Evolutionary conservation across 2,888 invertebrate genomes (phyloP).

Genomic region (Tiliacea citrago): DNA sequence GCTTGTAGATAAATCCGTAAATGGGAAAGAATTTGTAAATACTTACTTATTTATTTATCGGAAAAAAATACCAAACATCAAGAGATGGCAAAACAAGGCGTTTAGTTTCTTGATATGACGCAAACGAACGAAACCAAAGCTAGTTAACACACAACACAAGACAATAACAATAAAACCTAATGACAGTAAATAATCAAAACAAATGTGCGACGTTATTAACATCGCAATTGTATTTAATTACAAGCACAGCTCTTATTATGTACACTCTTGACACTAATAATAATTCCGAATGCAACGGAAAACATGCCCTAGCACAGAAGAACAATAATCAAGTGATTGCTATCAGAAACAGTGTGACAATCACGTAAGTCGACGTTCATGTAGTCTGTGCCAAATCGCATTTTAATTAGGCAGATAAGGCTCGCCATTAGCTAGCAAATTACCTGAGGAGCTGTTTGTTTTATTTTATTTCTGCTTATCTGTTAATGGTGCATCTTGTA

Average conservation of each 20-base stretch:
- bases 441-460: constrained; percentile 84
- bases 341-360: constrained; percentile 83
- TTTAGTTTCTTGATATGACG: neutral
- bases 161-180: constrained; percentile 48
- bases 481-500: constrained; percentile 85
- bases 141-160: constrained; percentile 29
- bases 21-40: neutral
- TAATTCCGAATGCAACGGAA: constrained; percentile 69
- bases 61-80: neutral
- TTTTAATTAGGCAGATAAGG: constrained; percentile 89
- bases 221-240: constrained; percentile 67
- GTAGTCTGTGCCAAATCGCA: constrained; percentile 86
- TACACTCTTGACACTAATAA: constrained; percentile 73
- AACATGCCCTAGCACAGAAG: constrained; percentile 50
- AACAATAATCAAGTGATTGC: constrained; percentile 78
- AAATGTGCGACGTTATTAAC: constrained; percentile 56
- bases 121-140: neutral
- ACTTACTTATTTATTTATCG: too few species aligned
- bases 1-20: neutral
- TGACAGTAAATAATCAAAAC: constrained; percentile 60
- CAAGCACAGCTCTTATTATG: constrained; percentile 61
- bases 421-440: constrained; percentile 87
- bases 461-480: constrained; percentile 87
- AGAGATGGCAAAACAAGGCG: neutral
- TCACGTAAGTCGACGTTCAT: constrained; percentile 71